phyloP scores from a whole-genome alignment of 2,888 invertebrate species.

The Ptychoptera albimana region DNA sequence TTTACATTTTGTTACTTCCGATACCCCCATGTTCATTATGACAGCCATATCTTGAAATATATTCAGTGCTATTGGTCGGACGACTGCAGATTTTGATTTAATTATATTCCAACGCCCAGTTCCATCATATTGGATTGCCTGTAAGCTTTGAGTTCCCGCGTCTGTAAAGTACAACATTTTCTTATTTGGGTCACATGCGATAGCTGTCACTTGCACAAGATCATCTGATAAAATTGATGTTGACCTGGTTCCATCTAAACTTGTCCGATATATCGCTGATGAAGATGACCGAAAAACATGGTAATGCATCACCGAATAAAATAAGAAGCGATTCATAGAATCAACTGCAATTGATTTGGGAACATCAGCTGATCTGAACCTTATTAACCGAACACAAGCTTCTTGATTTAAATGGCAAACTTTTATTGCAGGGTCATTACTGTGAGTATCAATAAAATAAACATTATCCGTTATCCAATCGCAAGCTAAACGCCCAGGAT shows the following conservation, averaged over 20 bases:
- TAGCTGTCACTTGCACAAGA: conserved; percentile 28
- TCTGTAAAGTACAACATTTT: conserved; percentile 63
- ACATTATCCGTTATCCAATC: conserved; percentile 62
- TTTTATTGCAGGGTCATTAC: conserved; percentile 26
- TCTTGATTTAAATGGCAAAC: conserved; percentile 39
- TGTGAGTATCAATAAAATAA: conserved; percentile 41
- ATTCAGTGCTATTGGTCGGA: conserved; percentile 45
- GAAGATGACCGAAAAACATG: conserved; percentile 29
- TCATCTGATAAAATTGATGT: conserved; percentile 28
- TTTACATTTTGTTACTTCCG: conserved; percentile 41
- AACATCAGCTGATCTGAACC: conserved; percentile 33
- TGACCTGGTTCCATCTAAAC: conserved; percentile 35
- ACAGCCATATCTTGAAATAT: conserved; percentile 65
- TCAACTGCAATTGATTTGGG: conserved; percentile 48
- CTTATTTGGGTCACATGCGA: conserved; percentile 35
- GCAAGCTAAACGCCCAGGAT: conserved; percentile 41
- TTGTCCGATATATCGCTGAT: conserved; percentile 35
- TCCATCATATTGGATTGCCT: conserved; percentile 34
- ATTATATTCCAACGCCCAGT: conserved; percentile 30
- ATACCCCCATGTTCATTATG: conserved; percentile 41
- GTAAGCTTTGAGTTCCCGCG: conserved; percentile 36
- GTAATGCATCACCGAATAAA: conserved; percentile 37
- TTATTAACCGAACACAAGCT: conserved; percentile 38
- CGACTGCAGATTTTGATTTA: conserved; percentile 30
- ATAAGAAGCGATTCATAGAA: conserved; percentile 38